These are phyloP conservation scores for Trichacis sp. DNA, from an alignment of 2,888 invertebrate genomes.

Conservation along the genomic window DNA sequence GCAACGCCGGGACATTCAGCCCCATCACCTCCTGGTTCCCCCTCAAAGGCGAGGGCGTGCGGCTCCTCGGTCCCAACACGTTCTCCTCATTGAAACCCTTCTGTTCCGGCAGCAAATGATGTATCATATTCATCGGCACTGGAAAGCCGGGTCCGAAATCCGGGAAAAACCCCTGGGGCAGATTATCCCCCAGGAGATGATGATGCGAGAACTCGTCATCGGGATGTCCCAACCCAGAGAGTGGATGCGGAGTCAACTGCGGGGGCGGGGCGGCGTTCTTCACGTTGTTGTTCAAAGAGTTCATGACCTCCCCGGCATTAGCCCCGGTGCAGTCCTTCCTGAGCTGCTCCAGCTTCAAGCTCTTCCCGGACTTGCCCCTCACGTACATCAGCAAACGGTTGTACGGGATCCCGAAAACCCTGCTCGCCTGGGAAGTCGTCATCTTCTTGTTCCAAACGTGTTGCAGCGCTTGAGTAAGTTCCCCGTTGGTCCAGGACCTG, in stretches of 20 bases:
- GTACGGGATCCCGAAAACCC: constrained; percentile 94
- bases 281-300: constrained; percentile 71
- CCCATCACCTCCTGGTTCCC: constrained; percentile 53
- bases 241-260: constrained; percentile 54
- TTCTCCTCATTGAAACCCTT: constrained; percentile 65
- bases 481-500: constrained; percentile 92
- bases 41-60: constrained; percentile 56
- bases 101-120: constrained; percentile 78
- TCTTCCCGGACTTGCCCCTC: constrained; percentile 92
- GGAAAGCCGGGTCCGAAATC: constrained; percentile 85
- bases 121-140: constrained; percentile 87
- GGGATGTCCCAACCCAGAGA: constrained; percentile 56
- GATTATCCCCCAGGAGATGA: constrained; percentile 55
- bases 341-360: constrained; percentile 87
- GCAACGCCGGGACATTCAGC: too few relatives aligned
- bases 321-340: constrained; percentile 90
- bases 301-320: constrained; percentile 77
- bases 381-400: constrained; percentile 93
- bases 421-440: constrained; percentile 92
- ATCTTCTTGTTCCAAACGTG: constrained; percentile 97
- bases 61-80: constrained; percentile 51
- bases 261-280: constrained; percentile 66
- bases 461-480: constrained; percentile 89
- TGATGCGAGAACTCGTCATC: constrained; percentile 59
- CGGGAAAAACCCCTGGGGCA: constrained; percentile 85